Percentiles rank a stretch among this genome's conserved stretches.
These are phyloP conservation scores for Lasaia peninsularis DNA, from an alignment of 1,140 invertebrate genomes.

Conservation along the genomic window DNA sequence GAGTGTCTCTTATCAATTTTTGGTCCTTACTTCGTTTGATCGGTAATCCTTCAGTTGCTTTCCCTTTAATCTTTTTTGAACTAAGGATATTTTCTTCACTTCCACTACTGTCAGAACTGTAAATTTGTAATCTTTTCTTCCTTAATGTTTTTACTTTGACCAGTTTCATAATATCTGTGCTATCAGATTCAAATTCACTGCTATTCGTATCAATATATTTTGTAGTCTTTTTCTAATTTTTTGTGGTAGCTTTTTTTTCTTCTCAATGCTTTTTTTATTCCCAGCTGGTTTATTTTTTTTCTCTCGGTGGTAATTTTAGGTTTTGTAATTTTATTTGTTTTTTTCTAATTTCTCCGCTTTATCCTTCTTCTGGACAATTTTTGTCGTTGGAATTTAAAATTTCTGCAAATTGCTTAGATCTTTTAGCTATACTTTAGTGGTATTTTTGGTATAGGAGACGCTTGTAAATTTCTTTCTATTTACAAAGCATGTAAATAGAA, in stretches of 20 bases:
- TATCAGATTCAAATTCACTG: slow-evolving; percentile 26
- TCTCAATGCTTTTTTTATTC: slow-evolving; percentile 21
- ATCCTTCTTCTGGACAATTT: slow-evolving; percentile 29
- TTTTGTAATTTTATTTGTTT: slow-evolving; percentile 18
- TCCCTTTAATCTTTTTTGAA: slow-evolving; percentile 8
- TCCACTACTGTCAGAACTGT: slow-evolving; percentile 24
- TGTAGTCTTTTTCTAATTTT: slow-evolving; percentile 26
- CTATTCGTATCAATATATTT: slow-evolving; percentile 25
- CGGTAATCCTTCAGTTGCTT: not conserved
- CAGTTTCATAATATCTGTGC: slow-evolving; percentile 23
- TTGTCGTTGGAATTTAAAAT: slow-evolving; percentile 35
- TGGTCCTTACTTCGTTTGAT: not conserved
- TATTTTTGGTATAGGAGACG: slow-evolving; percentile 37
- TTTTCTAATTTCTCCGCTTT: slow-evolving; percentile 24
- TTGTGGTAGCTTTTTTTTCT: slow-evolving; percentile 23
- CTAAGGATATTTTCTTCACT: slow-evolving; percentile 20
- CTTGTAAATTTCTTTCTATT: too few relatives aligned
- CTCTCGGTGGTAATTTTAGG: slow-evolving; percentile 19
- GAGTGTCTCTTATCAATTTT: slow-evolving; percentile 19
- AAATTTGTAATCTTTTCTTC: slow-evolving; percentile 17
- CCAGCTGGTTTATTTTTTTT: slow-evolving; percentile 26
- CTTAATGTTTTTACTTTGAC: slow-evolving; percentile 18
- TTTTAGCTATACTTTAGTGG: slow-evolving; percentile 28
- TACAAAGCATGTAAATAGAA: too few relatives aligned
- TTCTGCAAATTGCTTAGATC: slow-evolving; percentile 33